Evolutionary conservation across 1,140 invertebrate species (phyloP).

Genomic region (Aporrectodea caliginosa): DNA sequence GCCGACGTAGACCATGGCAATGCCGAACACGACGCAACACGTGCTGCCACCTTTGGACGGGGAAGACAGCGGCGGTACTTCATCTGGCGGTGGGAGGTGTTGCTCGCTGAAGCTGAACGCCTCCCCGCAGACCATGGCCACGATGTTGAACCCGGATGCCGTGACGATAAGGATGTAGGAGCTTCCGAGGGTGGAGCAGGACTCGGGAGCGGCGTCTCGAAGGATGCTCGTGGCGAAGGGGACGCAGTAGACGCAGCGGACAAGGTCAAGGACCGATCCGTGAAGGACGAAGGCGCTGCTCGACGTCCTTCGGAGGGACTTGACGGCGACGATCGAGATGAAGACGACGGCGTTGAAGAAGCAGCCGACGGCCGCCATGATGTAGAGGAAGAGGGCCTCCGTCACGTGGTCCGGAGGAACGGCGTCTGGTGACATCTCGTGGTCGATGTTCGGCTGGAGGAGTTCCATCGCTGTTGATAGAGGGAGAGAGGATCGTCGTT

Average conservation of each 20-base stretch:
- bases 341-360: constrained; percentile 48
- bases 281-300: constrained; percentile 52
- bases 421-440: background rate
- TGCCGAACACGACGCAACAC: constrained; percentile 53
- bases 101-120: constrained; percentile 53
- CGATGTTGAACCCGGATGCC: constrained; percentile 52
- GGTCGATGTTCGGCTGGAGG: too few species aligned
- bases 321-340: constrained; percentile 41
- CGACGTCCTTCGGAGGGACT: constrained; percentile 44
- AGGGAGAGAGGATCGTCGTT: too few species aligned
- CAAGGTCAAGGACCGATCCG: constrained; percentile 47
- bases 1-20: constrained; percentile 52
- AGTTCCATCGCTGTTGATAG: too few species aligned
- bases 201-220: constrained; percentile 39
- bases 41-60: constrained; percentile 36
- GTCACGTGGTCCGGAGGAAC: constrained; percentile 19
- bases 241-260: constrained; percentile 52
- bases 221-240: constrained; percentile 52
- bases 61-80: constrained; percentile 39
- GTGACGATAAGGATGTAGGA: constrained; percentile 50
- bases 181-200: constrained; percentile 48
- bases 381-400: constrained; percentile 53
- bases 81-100: constrained; percentile 35
- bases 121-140: constrained; percentile 54
- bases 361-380: constrained; percentile 46